Base-by-base conservation (phyloP, 2,888 invertebrate genomes). In the Baronia brevicornis region DNA sequence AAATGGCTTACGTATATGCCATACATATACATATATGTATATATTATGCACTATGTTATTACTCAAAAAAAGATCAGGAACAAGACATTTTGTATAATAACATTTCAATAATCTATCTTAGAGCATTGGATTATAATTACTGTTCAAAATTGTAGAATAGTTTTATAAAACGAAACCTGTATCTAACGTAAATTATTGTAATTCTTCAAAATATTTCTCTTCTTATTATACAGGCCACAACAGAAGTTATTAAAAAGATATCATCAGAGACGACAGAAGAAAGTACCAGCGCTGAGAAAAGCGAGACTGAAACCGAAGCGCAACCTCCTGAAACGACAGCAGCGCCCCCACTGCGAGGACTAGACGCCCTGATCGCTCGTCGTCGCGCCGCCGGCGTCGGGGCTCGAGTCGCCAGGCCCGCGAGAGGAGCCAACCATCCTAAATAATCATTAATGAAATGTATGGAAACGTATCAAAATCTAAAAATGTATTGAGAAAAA, bases 351-450 rank as follows among this genome's bases (percentile, higher is more conserved):
- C 87, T 91, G 14, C 84, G 88, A 38, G 91, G 91, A 0, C 71
- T 91, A 0, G 86, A 86, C 50, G 90, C 91, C 19, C 80, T 93
- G 15, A 75, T 93, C 26, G 91, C 91, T 25, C 82, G 93, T 47
- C 88, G 92, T 60, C 82, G 91, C 52, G 87, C 88, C 13, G 75
- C 68, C 22, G 72, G 72, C 26, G 56, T 66, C 29, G 75, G 72
- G 12, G 58, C 56, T 12, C 44, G 78, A 3, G 77, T 73, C 3
- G 63, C 56, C 14, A 51, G 79, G 26, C 77, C 77, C 21, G 71
- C 66, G 1, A 44, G 78, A 12, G 67, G 69, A 34, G 61, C 57
- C 8, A 48, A 51, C 38, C 51, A 41, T 33, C 59, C 54, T 33
- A 61, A 62, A 56, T 66, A 67, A 60, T 38, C 28, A 12, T 10